Evolutionary conservation across 2,888 invertebrate genomes (phyloP).

Genomic region (Cephalotes varians): DNA sequence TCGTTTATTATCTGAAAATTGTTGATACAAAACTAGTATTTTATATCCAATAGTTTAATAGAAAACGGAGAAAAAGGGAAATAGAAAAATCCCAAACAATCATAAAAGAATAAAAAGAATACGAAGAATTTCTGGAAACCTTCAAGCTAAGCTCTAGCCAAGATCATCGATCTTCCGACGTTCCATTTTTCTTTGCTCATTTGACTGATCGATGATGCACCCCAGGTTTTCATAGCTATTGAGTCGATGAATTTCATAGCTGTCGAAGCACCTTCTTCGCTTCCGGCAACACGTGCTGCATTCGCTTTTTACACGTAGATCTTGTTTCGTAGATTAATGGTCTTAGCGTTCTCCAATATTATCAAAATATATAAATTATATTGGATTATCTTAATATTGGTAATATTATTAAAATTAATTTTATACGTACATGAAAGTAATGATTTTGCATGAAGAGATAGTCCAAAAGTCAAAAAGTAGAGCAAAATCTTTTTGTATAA

Average conservation of each 20-base stretch:
- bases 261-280: constrained; percentile 38
- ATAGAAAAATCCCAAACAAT: constrained; percentile 7
- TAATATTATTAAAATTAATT: not conserved
- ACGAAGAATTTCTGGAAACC: constrained; percentile 23
- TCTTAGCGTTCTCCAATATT: not conserved
- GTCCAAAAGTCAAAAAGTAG: not conserved
- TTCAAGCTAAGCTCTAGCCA: constrained; percentile 19
- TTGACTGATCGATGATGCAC: constrained; percentile 43
- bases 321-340: constrained; percentile 38
- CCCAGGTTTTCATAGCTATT: constrained; percentile 43
- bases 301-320: constrained; percentile 24
- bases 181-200: constrained; percentile 27
- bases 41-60: not conserved
- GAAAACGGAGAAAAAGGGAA: not conserved
- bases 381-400: not conserved
- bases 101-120: not conserved
- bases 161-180: constrained; percentile 34
- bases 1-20: constrained; percentile 22
- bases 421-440: not conserved
- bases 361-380: constrained; percentile 13
- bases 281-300: constrained; percentile 32
- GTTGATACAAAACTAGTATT: constrained; percentile 12
- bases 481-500: not conserved
- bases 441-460: not conserved
- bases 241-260: constrained; percentile 45